Conservation (phyloP, 2,797 vertebrate genomes). For the Onychomys leucogaster region DNA sequence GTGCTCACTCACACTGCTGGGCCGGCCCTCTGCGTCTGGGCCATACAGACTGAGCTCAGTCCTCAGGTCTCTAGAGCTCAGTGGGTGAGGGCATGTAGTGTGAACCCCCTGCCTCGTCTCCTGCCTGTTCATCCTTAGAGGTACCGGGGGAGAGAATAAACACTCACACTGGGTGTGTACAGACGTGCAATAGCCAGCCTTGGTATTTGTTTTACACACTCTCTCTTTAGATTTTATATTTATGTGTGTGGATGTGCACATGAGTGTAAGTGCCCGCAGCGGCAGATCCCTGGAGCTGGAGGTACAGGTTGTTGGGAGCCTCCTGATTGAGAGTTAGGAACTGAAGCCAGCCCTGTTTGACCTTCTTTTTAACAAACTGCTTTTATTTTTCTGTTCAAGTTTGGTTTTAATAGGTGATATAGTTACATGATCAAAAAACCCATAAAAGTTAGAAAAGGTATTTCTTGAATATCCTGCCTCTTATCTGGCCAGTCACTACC, state of each 20-base stretch:
- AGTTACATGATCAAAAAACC: slow-evolving; percentile 6
- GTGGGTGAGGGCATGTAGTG: not conserved
- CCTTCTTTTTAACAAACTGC: not conserved
- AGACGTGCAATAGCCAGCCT: not conserved
- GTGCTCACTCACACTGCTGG: not conserved
- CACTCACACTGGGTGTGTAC: not conserved
- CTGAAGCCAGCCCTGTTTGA: not conserved
- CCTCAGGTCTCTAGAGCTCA: slow-evolving; percentile 11
- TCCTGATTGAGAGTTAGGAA: not conserved
- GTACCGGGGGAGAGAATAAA: not conserved
- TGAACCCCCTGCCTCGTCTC: not conserved
- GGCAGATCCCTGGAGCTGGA: no score
- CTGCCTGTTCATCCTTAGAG: not conserved
- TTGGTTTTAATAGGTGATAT: not conserved
- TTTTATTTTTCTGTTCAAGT: not conserved
- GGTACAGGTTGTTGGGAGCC: not conserved
- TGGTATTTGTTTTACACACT: not conserved
- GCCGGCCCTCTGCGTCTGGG: not conserved
- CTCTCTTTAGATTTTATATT: not conserved
- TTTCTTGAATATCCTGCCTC: not conserved
- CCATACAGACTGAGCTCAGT: not conserved
- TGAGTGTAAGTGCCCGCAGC: not conserved
- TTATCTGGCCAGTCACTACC: not conserved
- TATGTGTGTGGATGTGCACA: not conserved
- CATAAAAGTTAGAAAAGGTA: not conserved